phyloP scores from a whole-genome alignment of 2,888 invertebrate genomes.

The Zaprionus lineosus region DNA sequence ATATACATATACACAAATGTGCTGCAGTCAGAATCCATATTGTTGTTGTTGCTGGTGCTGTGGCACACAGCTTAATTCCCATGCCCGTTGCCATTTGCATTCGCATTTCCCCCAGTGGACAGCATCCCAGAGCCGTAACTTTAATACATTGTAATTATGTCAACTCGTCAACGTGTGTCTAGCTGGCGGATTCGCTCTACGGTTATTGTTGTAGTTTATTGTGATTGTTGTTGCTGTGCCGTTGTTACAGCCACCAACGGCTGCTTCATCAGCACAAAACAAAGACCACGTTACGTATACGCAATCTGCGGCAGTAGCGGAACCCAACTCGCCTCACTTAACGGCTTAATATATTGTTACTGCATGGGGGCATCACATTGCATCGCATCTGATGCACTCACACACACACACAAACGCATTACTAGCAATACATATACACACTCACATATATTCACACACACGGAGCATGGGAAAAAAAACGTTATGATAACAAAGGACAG shows the following conservation, averaged over 20 bases:
- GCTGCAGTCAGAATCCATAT: constrained; percentile 17
- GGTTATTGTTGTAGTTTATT: neutral
- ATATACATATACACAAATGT: constrained; percentile 28
- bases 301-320: constrained; percentile 60
- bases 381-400: constrained; percentile 46
- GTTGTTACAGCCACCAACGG: constrained; percentile 22
- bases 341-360: constrained; percentile 76
- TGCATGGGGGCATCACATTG: constrained; percentile 61
- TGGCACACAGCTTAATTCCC: constrained; percentile 14
- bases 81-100: constrained; percentile 21
- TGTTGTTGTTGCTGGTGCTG: constrained; percentile 17
- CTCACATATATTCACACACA: constrained; percentile 17
- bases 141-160: constrained; percentile 75
- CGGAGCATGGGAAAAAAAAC: constrained; percentile 44
- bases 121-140: constrained; percentile 48
- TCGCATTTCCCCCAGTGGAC: constrained; percentile 23
- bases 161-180: constrained; percentile 44
- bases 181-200: neutral
- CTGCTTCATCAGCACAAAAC: constrained; percentile 24
- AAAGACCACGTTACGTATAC: constrained; percentile 51
- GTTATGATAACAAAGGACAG: constrained; percentile 45
- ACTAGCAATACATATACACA: constrained; percentile 10
- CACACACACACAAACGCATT: constrained; percentile 12
- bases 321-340: constrained; percentile 60
- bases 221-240: constrained; percentile 7